Percentiles rank a stretch among this genome's conserved stretches.
Evolutionary conservation across 2,888 invertebrate species (phyloP).

Genomic region (Hedychridium roseum): DNA sequence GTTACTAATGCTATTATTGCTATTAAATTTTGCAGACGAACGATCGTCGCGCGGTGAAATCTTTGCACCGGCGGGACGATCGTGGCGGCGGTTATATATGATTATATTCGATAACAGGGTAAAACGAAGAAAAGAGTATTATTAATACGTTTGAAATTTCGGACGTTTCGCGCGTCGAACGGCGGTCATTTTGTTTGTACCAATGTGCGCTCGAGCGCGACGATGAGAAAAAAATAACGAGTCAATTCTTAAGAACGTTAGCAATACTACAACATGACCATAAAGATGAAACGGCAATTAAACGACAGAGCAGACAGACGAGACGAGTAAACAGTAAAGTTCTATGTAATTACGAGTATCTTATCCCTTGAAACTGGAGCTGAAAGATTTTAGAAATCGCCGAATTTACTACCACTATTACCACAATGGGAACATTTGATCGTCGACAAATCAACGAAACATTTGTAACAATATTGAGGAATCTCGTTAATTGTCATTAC

Average conservation of each 20-base stretch:
- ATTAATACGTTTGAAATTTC: conserved; percentile 40
- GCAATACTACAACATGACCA: conserved; percentile 47
- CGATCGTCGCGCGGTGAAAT: conserved; percentile 25
- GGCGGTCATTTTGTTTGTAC: conserved; percentile 55
- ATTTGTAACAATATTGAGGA: too few species aligned
- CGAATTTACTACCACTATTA: too few species aligned
- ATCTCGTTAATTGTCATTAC: too few species aligned
- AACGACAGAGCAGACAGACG: conserved; percentile 7
- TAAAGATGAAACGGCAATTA: conserved; percentile 27
- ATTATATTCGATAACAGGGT: conserved; percentile 63
- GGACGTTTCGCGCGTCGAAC: conserved; percentile 49
- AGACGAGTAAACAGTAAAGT: conserved; percentile 3
- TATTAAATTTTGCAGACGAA: conserved; percentile 31
- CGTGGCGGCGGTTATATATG: conserved; percentile 48
- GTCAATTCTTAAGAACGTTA: conserved; percentile 54
- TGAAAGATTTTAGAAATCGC: too few species aligned
- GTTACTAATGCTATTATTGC: conserved; percentile 30
- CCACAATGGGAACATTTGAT: too few species aligned
- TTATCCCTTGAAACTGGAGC: too few species aligned
- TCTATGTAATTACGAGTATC: conserved; percentile 19
- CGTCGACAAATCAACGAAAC: too few species aligned
- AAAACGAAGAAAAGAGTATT: conserved; percentile 42
- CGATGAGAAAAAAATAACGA: conserved; percentile 24
- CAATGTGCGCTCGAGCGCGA: conserved; percentile 29
- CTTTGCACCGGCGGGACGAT: conserved; percentile 45